Base-by-base conservation (phyloP, 2,113 vertebrate species). In the Pyrgilauda ruficollis region DNA sequence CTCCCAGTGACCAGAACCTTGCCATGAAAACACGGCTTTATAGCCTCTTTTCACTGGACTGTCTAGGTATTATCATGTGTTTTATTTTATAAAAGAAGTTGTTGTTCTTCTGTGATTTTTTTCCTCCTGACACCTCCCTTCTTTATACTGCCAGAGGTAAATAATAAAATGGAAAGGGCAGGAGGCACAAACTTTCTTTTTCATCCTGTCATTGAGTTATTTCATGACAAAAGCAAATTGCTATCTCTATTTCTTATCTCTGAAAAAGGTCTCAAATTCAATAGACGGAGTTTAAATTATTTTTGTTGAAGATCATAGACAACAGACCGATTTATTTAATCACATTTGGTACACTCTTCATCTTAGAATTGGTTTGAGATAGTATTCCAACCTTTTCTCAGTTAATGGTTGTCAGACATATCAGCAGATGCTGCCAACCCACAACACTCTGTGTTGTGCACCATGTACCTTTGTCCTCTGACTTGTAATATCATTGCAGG, bases 201-300 rank as follows among this genome's bases (percentile, higher is more conserved):
- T 59, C 52, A 31, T 49, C 66, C 81, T 91, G 58, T 16, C 31
- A 13, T 37, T 94, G 75, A 81, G 43, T 80, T 96, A 56, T 84
- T 79, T 75, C 10, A 21, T 86, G 55, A 87, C 80, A 73, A 92
- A 78, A 84, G 64, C 72, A 95, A 96, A 93, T 86, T 74, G 35
- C 56, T 89, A 24, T 88, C 68, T 94, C 44, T 74, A n/a, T 90
- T 95, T 91, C 50, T 70, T 93, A 78, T 84, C 76, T 81, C 72
- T 86, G 44, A 89, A 96, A 90, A 55, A 47, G 75, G 58, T 84
- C 62, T 90, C 64, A 82, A 92, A 94, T 90, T 89, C 83, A 93
- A 43, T 61, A 87, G 58, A 62, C 68, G 39, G 61, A 80, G 59
- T 83, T 96, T 55, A 80, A 90, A 67, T 93, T 74, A 27, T 91